These are phyloP conservation scores for Galagoides demidoff DNA, from an alignment of 2,797 vertebrate species.

Conservation along the genomic window DNA sequence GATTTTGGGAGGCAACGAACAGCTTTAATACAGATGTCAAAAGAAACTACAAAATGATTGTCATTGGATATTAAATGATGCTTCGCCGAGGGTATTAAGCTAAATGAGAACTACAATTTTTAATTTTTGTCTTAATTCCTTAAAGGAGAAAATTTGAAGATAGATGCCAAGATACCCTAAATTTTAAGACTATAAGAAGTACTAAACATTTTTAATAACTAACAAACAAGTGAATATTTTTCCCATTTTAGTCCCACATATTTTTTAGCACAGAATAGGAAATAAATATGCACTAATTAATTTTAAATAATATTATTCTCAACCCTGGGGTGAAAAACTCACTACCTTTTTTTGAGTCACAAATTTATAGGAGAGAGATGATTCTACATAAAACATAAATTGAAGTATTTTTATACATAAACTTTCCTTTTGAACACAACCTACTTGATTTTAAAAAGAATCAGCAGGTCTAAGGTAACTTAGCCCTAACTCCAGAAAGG, in stretches of 20 bases:
- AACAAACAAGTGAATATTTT: conserved; percentile 31
- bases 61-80: neutral
- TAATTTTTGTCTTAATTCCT: neutral
- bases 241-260: neutral
- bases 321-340: neutral
- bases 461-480: neutral
- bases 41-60: conserved; percentile 48
- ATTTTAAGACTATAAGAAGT: neutral
- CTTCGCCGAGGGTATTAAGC: neutral
- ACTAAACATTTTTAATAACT: neutral
- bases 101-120: neutral
- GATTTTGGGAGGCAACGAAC: neutral
- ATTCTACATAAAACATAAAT: neutral
- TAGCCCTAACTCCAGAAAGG: conserved; percentile 38
- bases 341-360: neutral
- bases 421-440: conserved; percentile 40
- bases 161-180: neutral
- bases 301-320: conserved; percentile 32
- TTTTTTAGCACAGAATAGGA: conserved; percentile 25
- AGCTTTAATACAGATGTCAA: neutral
- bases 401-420: conserved; percentile 25
- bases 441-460: conserved; percentile 45
- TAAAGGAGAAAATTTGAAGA: conserved; percentile 38
- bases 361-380: neutral
- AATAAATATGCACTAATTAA: neutral